These are phyloP conservation scores for Urophycis tenuis DNA, from an alignment of 2,797 vertebrate species.

Conservation along the genomic window DNA sequence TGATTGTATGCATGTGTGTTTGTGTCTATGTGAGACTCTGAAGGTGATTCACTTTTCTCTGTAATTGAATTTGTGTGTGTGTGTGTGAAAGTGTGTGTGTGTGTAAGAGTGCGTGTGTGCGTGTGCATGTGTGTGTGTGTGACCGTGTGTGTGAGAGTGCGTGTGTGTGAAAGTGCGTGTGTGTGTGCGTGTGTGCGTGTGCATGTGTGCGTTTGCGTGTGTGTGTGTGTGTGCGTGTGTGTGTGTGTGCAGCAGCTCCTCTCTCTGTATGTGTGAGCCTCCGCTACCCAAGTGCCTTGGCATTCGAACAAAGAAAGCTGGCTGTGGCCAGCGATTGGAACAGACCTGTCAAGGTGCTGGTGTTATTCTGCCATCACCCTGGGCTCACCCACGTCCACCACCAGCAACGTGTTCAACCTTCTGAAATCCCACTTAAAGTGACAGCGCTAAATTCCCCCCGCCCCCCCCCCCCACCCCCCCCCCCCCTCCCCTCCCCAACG, in stretches of 20 bases:
- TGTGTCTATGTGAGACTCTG: too few relatives aligned
- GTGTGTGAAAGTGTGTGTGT: background rate
- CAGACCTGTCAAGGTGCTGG: conserved; percentile 39
- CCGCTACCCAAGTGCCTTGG: conserved; percentile 49
- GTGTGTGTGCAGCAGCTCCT: conserved; percentile 14
- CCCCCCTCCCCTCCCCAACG: conserved; percentile 16
- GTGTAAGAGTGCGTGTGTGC: background rate
- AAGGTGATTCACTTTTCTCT: too few relatives aligned
- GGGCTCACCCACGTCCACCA: conserved; percentile 36
- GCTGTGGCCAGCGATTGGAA: conserved; percentile 25
- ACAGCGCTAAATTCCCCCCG: conserved; percentile 22
- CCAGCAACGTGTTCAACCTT: conserved; percentile 12
- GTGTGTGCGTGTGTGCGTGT: conserved; percentile 13
- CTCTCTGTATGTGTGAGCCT: conserved; percentile 24
- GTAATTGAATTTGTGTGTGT: background rate
- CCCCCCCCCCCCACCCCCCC: too few relatives aligned
- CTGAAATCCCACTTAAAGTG: conserved; percentile 19
- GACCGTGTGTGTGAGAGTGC: background rate
- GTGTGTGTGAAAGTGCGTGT: too few relatives aligned
- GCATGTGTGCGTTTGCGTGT: conserved; percentile 7
- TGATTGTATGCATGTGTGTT: background rate
- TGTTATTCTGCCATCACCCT: conserved; percentile 30
- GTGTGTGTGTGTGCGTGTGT: conserved; percentile 15
- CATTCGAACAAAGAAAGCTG: conserved; percentile 34
- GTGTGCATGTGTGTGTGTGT: background rate